Base-by-base conservation (phyloP, 2,113 vertebrate genomes). In the Xiphophorus hellerii region DNA sequence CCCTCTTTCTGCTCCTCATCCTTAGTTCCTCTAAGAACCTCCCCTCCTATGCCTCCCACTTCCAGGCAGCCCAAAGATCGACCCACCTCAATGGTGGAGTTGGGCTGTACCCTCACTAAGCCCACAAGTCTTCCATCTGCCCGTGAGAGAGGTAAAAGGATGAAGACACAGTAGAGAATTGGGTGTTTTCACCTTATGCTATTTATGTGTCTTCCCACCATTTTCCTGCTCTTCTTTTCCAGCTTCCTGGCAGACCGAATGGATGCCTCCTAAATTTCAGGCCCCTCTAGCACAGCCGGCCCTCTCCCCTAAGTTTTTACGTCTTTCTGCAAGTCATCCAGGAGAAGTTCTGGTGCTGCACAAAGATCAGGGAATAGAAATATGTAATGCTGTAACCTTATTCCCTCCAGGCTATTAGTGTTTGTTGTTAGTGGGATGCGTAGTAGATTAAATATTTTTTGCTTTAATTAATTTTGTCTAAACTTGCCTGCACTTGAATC, bases 241-340 rank as follows among this genome's bases (percentile, higher is more conserved):
- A 95, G 94, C 93, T 70, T 84, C 90, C 42, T 95, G 94, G 94
- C 93, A 94, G 81, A 93, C 76, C 66, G 94, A 95, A 71, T 95
- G 94, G 94, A 92, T 87, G 71, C 77, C 93, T 66, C 92, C 91
- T 31, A 93, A 90, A 81, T 78, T 66, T 66, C 90, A 90, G 60
- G 76, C 77, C 39, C 84, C 92, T 76, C 78, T 91, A 12, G 66
- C 85, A 22, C 87, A 85, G 74, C 82, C 88, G 22, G 64, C 39
- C 30, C 83, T 90, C 69, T 92, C 93, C 54, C 89, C 92, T 44
- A 83, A 66, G 31, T 89, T 73, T 73, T 78, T 92, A 35, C 77
- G 68, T 67, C 39, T 80, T 42, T 80, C 80, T 71, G 63, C 51
- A n/a, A 73, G 30, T 42, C 80, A 87, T 66, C 37, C 80, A 0